phyloP scores from a whole-genome alignment of 2,113 vertebrate species.

The Aegotheles bennettii region DNA sequence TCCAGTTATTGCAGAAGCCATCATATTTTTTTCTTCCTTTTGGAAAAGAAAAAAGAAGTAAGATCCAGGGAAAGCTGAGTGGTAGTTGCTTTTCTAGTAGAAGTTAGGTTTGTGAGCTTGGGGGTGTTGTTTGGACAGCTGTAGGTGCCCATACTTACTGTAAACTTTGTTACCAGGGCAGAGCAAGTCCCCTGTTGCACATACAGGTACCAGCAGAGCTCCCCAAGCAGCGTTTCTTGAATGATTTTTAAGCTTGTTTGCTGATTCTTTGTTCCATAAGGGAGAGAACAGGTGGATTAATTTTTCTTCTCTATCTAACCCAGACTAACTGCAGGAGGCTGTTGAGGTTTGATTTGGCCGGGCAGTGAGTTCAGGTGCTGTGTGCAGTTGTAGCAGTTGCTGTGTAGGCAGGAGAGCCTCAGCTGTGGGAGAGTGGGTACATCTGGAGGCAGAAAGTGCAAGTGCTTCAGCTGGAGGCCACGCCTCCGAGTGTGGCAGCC shows the following conservation, averaged over 20 bases:
- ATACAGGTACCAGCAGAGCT: neutral
- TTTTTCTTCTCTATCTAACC: no score
- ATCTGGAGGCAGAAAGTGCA: neutral
- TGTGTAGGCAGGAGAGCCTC: neutral
- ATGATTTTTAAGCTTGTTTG: neutral
- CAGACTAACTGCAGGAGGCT: neutral
- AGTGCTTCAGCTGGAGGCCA: neutral
- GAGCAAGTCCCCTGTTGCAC: neutral
- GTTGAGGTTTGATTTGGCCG: neutral
- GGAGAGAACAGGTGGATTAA: neutral
- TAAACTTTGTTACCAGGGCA: fast-evolving
- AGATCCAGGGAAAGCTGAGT: neutral
- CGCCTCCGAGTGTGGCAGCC: neutral
- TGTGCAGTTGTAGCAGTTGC: neutral
- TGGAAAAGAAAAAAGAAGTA: neutral
- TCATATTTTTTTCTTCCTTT: neutral
- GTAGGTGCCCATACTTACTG: neutral
- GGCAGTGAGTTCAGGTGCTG: neutral
- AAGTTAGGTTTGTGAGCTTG: neutral
- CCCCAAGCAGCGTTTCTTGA: neutral
- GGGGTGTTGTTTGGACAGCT: fast-evolving
- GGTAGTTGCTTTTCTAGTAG: neutral
- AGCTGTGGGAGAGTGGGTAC: neutral
- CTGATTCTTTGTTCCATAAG: neutral
- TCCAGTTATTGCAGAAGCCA: neutral